Conservation (phyloP, 1,140 invertebrate genomes). For the Colletes latitarsis region DNA sequence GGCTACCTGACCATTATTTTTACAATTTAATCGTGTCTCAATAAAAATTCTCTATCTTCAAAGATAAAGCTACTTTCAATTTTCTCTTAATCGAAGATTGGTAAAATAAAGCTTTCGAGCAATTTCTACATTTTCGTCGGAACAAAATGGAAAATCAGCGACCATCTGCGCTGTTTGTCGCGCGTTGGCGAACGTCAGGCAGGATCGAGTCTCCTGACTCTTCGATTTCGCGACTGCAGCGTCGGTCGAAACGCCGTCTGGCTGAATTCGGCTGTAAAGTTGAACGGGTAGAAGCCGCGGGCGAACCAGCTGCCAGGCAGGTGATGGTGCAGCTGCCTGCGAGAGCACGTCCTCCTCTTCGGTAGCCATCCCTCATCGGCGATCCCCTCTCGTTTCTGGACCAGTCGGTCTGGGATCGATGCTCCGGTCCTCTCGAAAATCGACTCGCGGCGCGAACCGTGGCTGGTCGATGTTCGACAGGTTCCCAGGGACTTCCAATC, state of each 20-base stretch:
- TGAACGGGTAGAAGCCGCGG: constrained; percentile 22
- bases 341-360: constrained; percentile 33
- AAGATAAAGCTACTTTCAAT: too few species aligned
- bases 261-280: constrained; percentile 7
- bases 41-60: too few species aligned
- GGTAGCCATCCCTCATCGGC: constrained; percentile 44
- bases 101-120: too few species aligned
- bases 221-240: too few species aligned
- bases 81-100: too few species aligned
- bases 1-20: too few species aligned
- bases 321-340: constrained; percentile 45
- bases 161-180: too few species aligned
- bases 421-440: not conserved
- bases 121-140: too few species aligned
- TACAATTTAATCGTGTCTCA: too few species aligned
- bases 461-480: not conserved
- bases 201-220: too few species aligned
- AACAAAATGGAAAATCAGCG: too few species aligned
- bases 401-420: constrained; percentile 39
- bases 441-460: not conserved
- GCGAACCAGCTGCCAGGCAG: constrained; percentile 48
- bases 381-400: constrained; percentile 46
- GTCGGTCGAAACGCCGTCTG: not conserved
- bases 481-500: not conserved
- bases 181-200: too few species aligned